Conservation (phyloP, 1,140 invertebrate species). For the Aradophagus sp. region DNA sequence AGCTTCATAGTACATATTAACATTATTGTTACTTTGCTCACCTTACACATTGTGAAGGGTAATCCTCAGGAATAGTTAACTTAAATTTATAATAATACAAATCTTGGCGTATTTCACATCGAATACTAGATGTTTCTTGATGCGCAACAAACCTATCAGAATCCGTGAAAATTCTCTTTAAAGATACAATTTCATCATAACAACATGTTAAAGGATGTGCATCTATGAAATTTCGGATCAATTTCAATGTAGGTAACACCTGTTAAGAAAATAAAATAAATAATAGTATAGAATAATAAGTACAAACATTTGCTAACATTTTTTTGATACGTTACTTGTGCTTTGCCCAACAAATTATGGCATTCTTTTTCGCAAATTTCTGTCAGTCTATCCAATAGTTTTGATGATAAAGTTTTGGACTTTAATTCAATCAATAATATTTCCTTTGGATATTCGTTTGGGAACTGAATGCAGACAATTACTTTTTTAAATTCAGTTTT, state of each 20-base stretch:
- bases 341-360: slow-evolving; percentile 78
- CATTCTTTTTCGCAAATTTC: slow-evolving; percentile 81
- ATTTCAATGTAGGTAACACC: slow-evolving; percentile 77
- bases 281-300: no score
- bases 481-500: slow-evolving; percentile 79
- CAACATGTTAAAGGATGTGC: slow-evolving; percentile 85
- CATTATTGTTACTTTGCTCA: slow-evolving; percentile 62
- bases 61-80: slow-evolving; percentile 80
- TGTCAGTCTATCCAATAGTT: slow-evolving; percentile 79
- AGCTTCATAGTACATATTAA: no score
- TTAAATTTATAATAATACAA: slow-evolving; percentile 79
- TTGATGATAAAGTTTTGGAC: slow-evolving; percentile 81
- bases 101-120: slow-evolving; percentile 77
- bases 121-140: slow-evolving; percentile 80
- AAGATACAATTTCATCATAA: slow-evolving; percentile 81
- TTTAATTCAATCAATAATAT: slow-evolving; percentile 82
- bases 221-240: slow-evolving; percentile 81
- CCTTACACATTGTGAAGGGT: slow-evolving; percentile 78
- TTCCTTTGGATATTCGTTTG: slow-evolving; percentile 77
- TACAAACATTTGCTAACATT: no score
- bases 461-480: slow-evolving; percentile 81
- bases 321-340: slow-evolving; percentile 76
- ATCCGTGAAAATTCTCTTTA: slow-evolving; percentile 76
- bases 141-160: slow-evolving; percentile 80
- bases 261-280: slow-evolving; percentile 55